Conservation (phyloP, 2,888 invertebrate genomes). For the Rhagonycha fulva region DNA sequence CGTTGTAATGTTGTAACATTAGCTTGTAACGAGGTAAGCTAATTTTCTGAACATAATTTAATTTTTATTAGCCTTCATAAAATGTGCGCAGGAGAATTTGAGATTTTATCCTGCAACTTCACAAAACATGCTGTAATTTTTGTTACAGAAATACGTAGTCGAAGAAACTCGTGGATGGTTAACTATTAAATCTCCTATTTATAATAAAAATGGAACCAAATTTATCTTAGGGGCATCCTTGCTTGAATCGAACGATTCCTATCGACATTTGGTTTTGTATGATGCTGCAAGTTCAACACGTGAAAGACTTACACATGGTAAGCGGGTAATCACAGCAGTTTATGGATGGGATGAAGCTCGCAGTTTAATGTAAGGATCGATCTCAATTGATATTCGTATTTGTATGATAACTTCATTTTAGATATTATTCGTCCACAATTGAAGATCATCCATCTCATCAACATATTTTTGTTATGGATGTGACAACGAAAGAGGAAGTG, state of each 20-base stretch:
- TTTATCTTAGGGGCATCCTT: constrained; percentile 43
- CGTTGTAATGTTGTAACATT: constrained; percentile 19
- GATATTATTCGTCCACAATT: constrained; percentile 75
- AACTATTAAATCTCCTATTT: constrained; percentile 61
- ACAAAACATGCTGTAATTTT: background rate
- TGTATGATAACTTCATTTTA: constrained; percentile 47
- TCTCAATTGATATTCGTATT: background rate
- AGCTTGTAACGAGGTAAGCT: constrained; percentile 15
- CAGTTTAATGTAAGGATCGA: constrained; percentile 59
- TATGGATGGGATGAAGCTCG: constrained; percentile 65
- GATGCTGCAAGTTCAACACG: constrained; percentile 38
- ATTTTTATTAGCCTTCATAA: background rate
- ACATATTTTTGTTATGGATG: constrained; percentile 63
- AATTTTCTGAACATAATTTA: background rate
- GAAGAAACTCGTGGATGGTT: constrained; percentile 68
- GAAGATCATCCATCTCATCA: constrained; percentile 67
- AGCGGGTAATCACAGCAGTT: constrained; percentile 63
- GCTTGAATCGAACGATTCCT: constrained; percentile 41
- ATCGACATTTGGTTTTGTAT: constrained; percentile 45
- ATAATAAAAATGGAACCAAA: constrained; percentile 54
- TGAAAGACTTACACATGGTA: constrained; percentile 61
- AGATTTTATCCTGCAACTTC: background rate
- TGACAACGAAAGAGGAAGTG: constrained; percentile 38
- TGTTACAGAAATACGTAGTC: constrained; percentile 8
- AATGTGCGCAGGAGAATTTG: background rate